Percentiles rank a stretch among this genome's conserved stretches.
Evolutionary conservation across 2,888 invertebrate genomes (phyloP).

Genomic region (Acanthococcus lagerstroemiae): DNA sequence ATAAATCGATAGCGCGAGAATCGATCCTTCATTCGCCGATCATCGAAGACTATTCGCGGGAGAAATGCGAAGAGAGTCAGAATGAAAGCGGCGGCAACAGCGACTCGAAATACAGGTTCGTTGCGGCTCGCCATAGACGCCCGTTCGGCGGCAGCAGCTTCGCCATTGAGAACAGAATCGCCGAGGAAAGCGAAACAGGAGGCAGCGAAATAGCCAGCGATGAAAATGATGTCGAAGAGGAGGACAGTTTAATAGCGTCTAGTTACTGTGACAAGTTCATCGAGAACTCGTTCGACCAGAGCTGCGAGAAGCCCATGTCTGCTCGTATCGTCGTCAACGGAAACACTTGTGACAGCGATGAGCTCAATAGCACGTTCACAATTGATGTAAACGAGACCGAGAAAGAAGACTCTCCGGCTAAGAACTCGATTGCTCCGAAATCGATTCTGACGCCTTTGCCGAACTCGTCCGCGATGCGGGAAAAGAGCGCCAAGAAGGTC

Average conservation of each 20-base stretch:
- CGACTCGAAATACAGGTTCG: neutral
- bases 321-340: neutral
- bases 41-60: neutral
- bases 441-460: slow-evolving; percentile 8
- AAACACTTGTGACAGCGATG: neutral
- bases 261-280: neutral
- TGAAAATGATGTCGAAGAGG: neutral
- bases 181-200: slow-evolving; percentile 5
- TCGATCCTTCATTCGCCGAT: slow-evolving; percentile 7
- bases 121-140: neutral
- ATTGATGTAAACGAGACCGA: neutral
- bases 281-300: neutral
- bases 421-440: neutral
- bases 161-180: neutral
- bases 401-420: neutral
- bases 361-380: neutral
- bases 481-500: slow-evolving; percentile 12
- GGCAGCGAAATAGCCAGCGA: neutral
- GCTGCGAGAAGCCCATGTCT: neutral
- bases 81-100: neutral
- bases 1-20: slow-evolving; percentile 7
- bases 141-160: slow-evolving; percentile 3
- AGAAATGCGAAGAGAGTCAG: neutral
- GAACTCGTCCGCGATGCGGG: neutral
- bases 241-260: neutral